phyloP scores from a whole-genome alignment of 2,888 invertebrate species.

The Ecdyonurus torrentis region DNA sequence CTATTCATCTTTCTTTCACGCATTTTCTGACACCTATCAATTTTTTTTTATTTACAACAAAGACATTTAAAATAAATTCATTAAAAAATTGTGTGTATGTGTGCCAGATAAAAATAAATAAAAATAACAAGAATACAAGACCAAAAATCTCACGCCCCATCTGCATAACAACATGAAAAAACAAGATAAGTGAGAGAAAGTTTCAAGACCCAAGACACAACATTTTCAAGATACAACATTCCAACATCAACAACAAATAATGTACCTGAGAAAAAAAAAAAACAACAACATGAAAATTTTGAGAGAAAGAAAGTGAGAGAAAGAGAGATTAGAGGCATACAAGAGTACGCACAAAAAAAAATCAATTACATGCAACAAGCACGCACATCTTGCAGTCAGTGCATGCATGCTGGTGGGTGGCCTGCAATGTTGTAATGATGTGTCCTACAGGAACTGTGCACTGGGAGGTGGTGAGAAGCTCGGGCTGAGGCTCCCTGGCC shows the following conservation, averaged over 20 bases:
- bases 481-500: not conserved
- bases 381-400: not conserved
- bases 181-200: not conserved
- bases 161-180: not conserved
- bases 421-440: not conserved
- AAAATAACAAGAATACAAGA: not conserved
- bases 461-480: not conserved
- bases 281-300: not conserved
- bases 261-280: not conserved
- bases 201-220: not conserved
- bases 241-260: not conserved
- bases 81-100: not conserved
- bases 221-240: not conserved
- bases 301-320: too few relatives aligned
- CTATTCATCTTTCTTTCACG: not conserved
- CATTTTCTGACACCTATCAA: not conserved
- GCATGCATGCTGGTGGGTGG: not conserved
- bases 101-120: not conserved
- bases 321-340: too few relatives aligned
- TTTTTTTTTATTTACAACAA: not conserved
- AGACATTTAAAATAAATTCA: not conserved
- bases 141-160: not conserved
- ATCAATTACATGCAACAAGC: too few relatives aligned
- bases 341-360: too few relatives aligned
- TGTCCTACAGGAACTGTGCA: not conserved